Conservation (phyloP, 1,140 invertebrate species). For the Acromyrmex charruanus region DNA sequence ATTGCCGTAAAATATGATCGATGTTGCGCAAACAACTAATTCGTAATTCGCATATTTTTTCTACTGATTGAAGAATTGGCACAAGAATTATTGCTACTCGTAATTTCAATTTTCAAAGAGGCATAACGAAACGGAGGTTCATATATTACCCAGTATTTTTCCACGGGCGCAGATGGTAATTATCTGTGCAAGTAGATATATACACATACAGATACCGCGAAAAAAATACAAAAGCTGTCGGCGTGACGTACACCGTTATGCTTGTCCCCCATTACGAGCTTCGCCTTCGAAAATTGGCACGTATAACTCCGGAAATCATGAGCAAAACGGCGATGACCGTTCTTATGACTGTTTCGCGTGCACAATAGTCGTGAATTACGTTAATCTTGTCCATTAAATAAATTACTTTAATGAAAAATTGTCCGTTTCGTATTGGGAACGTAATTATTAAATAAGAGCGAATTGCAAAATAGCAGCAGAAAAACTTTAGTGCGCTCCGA, state of each 20-base stretch:
- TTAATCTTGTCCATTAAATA: background rate
- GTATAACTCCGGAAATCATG: constrained; percentile 37
- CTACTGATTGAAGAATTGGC: background rate
- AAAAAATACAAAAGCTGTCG: constrained; percentile 42
- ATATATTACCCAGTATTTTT: constrained; percentile 38
- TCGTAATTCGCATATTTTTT: background rate
- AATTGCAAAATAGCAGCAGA: background rate
- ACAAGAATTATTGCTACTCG: background rate
- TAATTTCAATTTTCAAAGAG: background rate
- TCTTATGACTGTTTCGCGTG: constrained; percentile 9
- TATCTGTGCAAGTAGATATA: constrained; percentile 18
- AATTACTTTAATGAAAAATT: constrained; percentile 22
- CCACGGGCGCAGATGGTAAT: constrained; percentile 22
- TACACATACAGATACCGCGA: background rate
- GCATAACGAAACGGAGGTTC: background rate
- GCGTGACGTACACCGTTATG: constrained; percentile 46
- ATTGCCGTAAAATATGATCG: background rate
- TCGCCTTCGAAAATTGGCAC: constrained; percentile 32
- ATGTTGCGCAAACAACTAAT: background rate
- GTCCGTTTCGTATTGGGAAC: background rate
- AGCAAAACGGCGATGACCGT: background rate
- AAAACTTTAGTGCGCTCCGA: background rate
- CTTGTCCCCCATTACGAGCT: constrained; percentile 23
- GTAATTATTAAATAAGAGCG: constrained; percentile 2
- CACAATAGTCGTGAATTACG: background rate